Evolutionary conservation across 2,797 vertebrate genomes (phyloP).

Genomic region (Argyrosomus regius): DNA sequence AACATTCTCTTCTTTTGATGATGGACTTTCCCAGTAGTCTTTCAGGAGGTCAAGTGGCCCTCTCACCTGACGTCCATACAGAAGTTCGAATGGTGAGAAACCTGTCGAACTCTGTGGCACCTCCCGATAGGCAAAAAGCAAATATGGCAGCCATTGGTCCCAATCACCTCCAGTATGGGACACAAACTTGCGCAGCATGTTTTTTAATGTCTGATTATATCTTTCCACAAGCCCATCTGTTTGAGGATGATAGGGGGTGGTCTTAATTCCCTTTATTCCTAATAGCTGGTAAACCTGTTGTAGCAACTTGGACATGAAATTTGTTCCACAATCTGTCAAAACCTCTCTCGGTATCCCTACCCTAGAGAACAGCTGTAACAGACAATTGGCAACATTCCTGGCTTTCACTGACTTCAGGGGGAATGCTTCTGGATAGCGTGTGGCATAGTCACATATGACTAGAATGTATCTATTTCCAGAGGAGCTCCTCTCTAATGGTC

Average conservation of each 20-base stretch:
- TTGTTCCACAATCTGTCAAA: background rate
- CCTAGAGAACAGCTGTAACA: background rate
- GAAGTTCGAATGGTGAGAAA: conserved; percentile 10
- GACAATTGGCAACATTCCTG: background rate
- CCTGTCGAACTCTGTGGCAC: background rate
- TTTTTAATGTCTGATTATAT: conserved; percentile 5
- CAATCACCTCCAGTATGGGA: conserved; percentile 9
- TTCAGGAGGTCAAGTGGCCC: too few relatives aligned
- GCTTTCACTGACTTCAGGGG: background rate
- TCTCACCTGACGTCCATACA: too few relatives aligned
- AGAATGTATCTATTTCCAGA: background rate
- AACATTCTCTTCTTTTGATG: too few relatives aligned
- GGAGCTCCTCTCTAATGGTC: background rate
- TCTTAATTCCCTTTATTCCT: background rate
- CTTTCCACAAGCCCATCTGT: background rate
- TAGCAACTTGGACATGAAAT: background rate
- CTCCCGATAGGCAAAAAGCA: conserved; percentile 1
- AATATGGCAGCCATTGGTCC: conserved; percentile 25
- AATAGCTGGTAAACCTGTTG: background rate
- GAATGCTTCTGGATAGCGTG: background rate
- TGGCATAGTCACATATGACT: background rate
- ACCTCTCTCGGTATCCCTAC: background rate
- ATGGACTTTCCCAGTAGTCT: too few relatives aligned
- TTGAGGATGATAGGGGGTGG: background rate
- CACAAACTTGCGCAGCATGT: conserved; percentile 14